Conservation (phyloP, 2,113 vertebrate species). For the Tachuris rubrigastra region DNA sequence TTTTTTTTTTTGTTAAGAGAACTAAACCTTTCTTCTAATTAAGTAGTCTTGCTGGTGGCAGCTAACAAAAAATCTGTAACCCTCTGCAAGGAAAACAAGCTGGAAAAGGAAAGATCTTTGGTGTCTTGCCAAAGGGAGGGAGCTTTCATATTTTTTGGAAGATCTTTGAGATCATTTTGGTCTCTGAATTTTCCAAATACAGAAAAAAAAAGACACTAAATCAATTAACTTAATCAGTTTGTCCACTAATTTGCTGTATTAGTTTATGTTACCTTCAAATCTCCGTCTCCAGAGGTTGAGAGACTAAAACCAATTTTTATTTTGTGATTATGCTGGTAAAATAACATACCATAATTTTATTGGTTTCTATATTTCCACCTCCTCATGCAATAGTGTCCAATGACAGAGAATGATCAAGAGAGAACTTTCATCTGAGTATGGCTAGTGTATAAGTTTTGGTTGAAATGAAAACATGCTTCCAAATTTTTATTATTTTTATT, state of each 20-base stretch:
- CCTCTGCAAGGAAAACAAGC: neutral
- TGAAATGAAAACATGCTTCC: neutral
- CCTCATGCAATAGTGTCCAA: neutral
- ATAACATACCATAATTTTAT: neutral
- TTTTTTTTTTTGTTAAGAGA: neutral
- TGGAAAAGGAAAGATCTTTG: neutral
- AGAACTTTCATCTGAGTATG: neutral
- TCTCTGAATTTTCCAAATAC: neutral
- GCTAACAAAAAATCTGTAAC: neutral
- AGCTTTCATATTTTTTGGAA: neutral
- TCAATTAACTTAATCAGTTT: neutral
- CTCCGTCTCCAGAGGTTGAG: neutral
- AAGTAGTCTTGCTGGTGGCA: neutral
- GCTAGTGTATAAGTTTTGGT: neutral
- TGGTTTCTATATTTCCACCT: neutral
- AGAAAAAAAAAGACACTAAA: neutral
- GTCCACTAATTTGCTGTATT: neutral
- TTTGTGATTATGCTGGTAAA: neutral
- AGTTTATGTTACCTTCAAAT: neutral
- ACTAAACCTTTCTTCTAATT: neutral
- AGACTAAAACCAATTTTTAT: neutral
- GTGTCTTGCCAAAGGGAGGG: neutral
- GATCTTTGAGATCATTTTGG: neutral
- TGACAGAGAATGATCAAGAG: neutral
- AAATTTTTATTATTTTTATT: neutral